These are phyloP conservation scores for Ramphastos sulfuratus DNA, from an alignment of 2,113 vertebrate genomes.

Conservation along the genomic window DNA sequence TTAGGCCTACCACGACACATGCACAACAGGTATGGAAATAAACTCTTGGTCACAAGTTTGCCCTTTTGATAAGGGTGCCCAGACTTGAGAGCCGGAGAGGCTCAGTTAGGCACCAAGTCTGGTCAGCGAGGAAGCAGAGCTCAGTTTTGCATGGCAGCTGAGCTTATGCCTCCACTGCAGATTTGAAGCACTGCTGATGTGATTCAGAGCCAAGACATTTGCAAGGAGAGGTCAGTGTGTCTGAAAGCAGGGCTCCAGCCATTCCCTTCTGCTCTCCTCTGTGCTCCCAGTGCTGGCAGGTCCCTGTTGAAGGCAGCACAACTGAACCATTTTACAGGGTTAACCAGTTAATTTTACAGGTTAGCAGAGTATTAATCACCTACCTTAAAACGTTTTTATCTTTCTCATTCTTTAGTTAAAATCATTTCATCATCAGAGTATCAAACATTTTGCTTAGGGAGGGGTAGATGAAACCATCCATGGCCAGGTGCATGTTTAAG, in stretches of 20 bases:
- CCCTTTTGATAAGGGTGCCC: neutral
- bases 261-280: neutral
- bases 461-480: neutral
- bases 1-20: no score
- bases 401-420: neutral
- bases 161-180: rapidly evolving
- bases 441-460: neutral
- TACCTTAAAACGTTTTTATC: neutral
- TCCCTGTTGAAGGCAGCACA: rapidly evolving
- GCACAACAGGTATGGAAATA: neutral
- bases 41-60: neutral
- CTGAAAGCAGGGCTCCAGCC: neutral
- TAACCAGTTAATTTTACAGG: neutral
- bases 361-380: neutral
- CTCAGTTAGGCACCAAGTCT: neutral
- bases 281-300: neutral
- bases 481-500: neutral
- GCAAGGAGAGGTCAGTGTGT: rapidly evolving
- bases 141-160: rapidly evolving
- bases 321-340: neutral
- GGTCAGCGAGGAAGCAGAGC: neutral
- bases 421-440: neutral
- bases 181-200: neutral
- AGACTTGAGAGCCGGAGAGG: neutral
- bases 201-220: neutral